Evolutionary conservation across 1,140 invertebrate genomes (phyloP), one percentile per base, ranked within the genome.

Genomic region (Caenorhabditis brenneri): DNA sequence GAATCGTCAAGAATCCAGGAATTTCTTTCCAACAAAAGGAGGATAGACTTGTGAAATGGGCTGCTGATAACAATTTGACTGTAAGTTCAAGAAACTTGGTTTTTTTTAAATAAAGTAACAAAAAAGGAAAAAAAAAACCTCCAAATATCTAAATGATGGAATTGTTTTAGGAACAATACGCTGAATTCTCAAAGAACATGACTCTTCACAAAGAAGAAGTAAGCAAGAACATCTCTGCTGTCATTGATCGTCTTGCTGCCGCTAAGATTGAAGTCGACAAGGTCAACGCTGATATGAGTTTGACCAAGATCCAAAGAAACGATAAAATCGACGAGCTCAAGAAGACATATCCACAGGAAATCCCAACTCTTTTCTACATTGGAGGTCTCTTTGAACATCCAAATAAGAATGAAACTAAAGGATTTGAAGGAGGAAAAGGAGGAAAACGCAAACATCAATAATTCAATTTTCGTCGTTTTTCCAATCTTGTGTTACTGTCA

Each of bases 1-100:
- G 36, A 74, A 74, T 74, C 36, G 29, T 31, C 65, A 74, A 74
- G 36, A 74, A 74, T 74, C 65, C 65, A 46, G 65, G 65, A 74
- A 27, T 74, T 24, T 74, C 65, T 5, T 74, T 74, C 29, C 65
- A 74, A 24, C 65, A 74, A 9, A 74, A 74, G 36, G 65, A 74
- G 19, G 65, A 74, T 42, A 74, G 42, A 74, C 36, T 74, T 24
- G 65, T 46, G 65, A 42, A 39, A 74, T 74, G 65, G 65, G 65
- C 65, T 9, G 65, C 42, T n/a, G 19, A 1, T 10, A 74, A 74
- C 29, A 74, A 74, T 7, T 46, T 74, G 33, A 19, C 65, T 3
- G 36, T 74, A 29, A 74, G 65, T 74, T 42, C 27, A 10, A 7
- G 2, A 7, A 2, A 29, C 9, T 27, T 27, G 24, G 24, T 27